Evolutionary conservation across 2,797 vertebrate genomes (phyloP).

Genomic region (Smutsia gigantea): DNA sequence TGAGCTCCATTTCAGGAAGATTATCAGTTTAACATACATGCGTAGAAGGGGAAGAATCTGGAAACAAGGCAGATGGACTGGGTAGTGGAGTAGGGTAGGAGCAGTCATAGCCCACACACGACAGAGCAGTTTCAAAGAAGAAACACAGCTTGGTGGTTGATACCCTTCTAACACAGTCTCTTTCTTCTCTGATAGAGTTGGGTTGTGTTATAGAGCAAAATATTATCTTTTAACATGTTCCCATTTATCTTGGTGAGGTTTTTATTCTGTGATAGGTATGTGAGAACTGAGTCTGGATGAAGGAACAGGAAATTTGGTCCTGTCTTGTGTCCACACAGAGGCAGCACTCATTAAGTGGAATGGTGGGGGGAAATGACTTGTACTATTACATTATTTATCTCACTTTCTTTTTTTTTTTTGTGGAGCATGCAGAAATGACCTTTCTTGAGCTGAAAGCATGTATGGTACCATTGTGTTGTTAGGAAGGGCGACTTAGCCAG

Average conservation of each 20-base stretch:
- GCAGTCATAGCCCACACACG: neutral
- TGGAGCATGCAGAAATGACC: neutral
- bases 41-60: neutral
- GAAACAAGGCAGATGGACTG: neutral
- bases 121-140: neutral
- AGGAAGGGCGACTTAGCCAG: too few relatives aligned
- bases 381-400: neutral
- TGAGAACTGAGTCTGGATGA: neutral
- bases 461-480: neutral
- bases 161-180: neutral
- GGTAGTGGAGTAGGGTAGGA: neutral
- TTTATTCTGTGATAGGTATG: neutral
- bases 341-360: neutral
- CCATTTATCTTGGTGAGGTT: neutral
- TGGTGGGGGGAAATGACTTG: neutral
- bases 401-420: neutral
- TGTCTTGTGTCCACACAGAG: neutral
- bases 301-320: neutral
- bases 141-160: neutral
- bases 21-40: neutral
- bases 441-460: neutral
- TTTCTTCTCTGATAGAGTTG: neutral
- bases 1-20: neutral
- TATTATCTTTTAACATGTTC: neutral
- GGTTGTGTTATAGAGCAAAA: neutral